Evolutionary conservation across 2,113 vertebrate species (phyloP).

Genomic region (Coptodon bakossiorum): DNA sequence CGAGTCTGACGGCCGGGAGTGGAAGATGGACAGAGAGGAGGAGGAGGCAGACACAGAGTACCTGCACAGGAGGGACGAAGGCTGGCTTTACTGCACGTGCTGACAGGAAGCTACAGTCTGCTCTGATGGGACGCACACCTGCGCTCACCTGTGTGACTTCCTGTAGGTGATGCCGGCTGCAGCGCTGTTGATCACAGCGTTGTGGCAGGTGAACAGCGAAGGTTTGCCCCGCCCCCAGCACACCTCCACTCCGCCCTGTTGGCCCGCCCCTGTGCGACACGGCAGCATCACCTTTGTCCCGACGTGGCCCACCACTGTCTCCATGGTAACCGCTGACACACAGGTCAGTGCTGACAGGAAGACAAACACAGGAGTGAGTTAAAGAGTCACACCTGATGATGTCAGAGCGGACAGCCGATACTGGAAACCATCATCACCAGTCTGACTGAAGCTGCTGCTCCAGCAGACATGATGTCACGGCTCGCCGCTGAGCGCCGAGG

Average conservation of each 20-base stretch:
- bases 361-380: not conserved
- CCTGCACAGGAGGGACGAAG: not conserved
- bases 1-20: constrained; percentile 2
- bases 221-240: constrained; percentile 46
- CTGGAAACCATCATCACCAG: not conserved
- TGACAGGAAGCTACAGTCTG: not conserved
- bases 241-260: not conserved
- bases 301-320: constrained; percentile 34
- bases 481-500: not conserved
- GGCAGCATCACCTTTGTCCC: constrained; percentile 18
- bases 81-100: not conserved
- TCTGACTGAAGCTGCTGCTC: not conserved
- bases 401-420: fast-evolving
- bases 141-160: constrained; percentile 18
- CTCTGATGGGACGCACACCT: not conserved
- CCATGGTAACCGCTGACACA: not conserved
- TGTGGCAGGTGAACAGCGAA: constrained; percentile 42
- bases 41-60: not conserved
- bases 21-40: constrained; percentile 50
- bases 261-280: not conserved
- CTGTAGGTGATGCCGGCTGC: not conserved
- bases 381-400: not conserved
- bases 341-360: not conserved
- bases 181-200: not conserved
- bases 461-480: not conserved